Conservation (phyloP, 2,797 vertebrate species). For the Sus cebifrons region DNA sequence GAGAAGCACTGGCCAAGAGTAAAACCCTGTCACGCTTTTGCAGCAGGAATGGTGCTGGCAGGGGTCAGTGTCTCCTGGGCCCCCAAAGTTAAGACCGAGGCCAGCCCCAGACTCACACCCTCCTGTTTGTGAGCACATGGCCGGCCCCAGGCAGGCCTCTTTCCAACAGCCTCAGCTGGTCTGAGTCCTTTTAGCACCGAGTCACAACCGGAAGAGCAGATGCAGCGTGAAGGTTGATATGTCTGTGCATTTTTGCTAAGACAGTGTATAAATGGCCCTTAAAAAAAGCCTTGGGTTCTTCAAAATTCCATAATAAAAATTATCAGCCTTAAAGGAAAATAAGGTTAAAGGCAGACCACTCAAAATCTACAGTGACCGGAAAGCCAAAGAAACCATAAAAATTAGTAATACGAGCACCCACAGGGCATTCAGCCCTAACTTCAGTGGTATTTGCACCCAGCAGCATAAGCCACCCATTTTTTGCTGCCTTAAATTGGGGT, state of each 20-base stretch:
- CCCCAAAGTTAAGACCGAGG: too few species aligned
- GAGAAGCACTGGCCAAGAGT: not conserved
- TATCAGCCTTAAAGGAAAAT: not conserved
- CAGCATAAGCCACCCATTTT: fast-evolving
- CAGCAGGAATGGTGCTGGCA: not conserved
- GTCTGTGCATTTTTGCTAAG: not conserved
- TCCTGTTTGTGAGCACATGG: not conserved
- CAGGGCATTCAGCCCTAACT: not conserved
- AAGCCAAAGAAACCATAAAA: not conserved
- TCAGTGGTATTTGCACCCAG: not conserved
- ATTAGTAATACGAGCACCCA: not conserved
- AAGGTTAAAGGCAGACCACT: not conserved
- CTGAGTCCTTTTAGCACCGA: not conserved
- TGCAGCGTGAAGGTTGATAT: not conserved
- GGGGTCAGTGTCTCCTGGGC: not conserved
- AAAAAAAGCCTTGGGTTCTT: not conserved
- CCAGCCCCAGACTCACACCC: too few species aligned
- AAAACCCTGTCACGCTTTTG: not conserved
- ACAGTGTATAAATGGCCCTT: not conserved
- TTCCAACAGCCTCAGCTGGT: not conserved
- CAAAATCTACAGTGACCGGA: not conserved
- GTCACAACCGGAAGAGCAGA: not conserved
- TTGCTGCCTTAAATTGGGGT: not conserved
- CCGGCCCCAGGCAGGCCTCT: fast-evolving
- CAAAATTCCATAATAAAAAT: not conserved